These are phyloP conservation scores for Threskiornis aethiopicus DNA, from an alignment of 2,797 vertebrate species.

Conservation along the genomic window DNA sequence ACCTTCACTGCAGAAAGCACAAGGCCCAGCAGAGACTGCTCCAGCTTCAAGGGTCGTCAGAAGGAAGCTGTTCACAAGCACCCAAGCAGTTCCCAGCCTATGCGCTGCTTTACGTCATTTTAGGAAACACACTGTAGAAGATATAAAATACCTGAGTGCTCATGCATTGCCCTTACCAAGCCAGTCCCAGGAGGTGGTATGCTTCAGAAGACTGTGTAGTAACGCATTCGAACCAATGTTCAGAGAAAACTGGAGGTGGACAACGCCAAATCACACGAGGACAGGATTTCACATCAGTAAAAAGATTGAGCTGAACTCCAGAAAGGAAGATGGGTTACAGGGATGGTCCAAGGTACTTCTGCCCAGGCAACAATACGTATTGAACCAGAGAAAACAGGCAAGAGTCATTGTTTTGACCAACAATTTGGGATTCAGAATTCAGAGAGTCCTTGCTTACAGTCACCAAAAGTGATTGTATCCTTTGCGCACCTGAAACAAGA, in stretches of 20 bases:
- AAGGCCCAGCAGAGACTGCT: neutral
- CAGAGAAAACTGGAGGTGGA: neutral
- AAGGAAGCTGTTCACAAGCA: neutral
- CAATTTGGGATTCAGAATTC: neutral
- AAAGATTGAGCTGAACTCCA: neutral
- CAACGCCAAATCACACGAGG: neutral
- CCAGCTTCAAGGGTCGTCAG: neutral
- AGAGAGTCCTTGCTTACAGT: neutral
- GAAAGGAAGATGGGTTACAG: neutral
- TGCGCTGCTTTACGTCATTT: neutral
- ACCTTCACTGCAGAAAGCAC: neutral
- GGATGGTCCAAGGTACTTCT: neutral
- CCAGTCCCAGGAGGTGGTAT: neutral
- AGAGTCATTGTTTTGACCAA: neutral
- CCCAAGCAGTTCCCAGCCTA: neutral
- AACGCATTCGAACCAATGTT: rapidly evolving
- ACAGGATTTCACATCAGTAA: neutral
- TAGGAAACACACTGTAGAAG: neutral
- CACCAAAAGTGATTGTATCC: neutral
- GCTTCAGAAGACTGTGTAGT: neutral
- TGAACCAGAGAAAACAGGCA: neutral
- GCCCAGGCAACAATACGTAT: neutral
- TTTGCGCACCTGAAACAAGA: neutral
- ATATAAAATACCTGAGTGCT: neutral
- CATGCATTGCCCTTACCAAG: neutral